Evolutionary conservation across 2,888 invertebrate species (phyloP), one percentile per base, ranked within the genome.

Genomic region (Fissipunctia ypsillon): DNA sequence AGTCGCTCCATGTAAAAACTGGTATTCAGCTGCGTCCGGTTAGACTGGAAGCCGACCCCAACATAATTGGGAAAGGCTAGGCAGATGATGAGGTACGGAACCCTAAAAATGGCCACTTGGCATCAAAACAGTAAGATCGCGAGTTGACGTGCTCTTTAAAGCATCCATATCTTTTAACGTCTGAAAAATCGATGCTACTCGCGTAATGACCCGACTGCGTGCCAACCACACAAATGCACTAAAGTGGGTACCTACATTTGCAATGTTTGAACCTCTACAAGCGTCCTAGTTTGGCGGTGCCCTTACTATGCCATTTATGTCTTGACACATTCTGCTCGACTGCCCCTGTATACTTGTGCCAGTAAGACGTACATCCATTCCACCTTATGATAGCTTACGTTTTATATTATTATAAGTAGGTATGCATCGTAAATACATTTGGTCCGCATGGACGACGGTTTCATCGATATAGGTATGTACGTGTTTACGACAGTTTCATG

Each of bases 171-270:
- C 54, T 76, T 76, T 78, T 48, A 72, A 73, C 25, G 67, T 64
- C 57, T 64, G 68, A 73, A 75, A 74, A 86, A 86, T 86, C 82
- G 73, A 82, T 84, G 54, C 45, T 50, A 63, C 63, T 71, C 83
- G 64, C 72, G 76, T 88, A 85, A 85, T 75, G 77, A 76, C 61
- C 75, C 86, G 85, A 87, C 85, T 74, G 67, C 71, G 78, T 66
- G 88, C 86, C 87, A 88, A 86, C 63, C 79, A 73, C 70, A 73
- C 78, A 71, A 81, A 84, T 82, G 80, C 77, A 78, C 68, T 76
- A 35, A 61, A 68, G 60, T 48, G 59, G 67, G 60, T 71, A 66
- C 56, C 50, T 78, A 73, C 60, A 72, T 72, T 76, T 50, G 67
- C 60, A 69, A 64, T 76, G 66, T 78, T 80, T 76, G 73, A 66